Base-by-base conservation (phyloP, 2,113 vertebrate genomes). In the Rhombomys opimus region DNA sequence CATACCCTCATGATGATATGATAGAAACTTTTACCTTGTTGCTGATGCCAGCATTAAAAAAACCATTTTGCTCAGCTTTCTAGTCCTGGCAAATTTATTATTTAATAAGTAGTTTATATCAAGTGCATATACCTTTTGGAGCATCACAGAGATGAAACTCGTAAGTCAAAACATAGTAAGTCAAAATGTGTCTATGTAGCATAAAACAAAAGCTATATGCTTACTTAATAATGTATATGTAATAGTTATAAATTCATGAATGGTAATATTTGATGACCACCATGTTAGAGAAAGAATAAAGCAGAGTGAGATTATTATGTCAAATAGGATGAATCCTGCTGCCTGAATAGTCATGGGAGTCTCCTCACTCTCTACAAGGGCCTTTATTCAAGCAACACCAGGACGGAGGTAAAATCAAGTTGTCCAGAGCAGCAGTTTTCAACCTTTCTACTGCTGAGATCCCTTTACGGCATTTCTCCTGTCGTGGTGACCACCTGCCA, bases 1-100 rank as follows among this genome's bases (percentile, higher is more conserved):
- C 11, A 38, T 14, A 14, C 14, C 12, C 70, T 54, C 32, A 5
- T 27, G 20, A 11, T 14, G 1, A 6, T 4, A 35, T 6, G 1
- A n/a, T 25, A 38, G 7, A 35, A 5, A 30, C 7, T 14, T n/a
- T 3, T n/a, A 30, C 0, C 46, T 63, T 5, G 13, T 9, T 67
- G 4, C 35, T 27, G 7, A 12, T 14, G 11, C 6, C 11, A 67
- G 2, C 0, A 15, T 41, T 50, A 5, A 61, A 38, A 84, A 32
- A 41, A 8, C 4, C 38, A 52, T n/a, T 7, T 10, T 46, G 5
- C 10, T 10, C 1, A 38, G 23, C 11, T 30, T 30, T 22, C 32
- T 22, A 22, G 9, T 27, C 41, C 25, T 23, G 46, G 15, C 2
- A 32, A 61, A 13, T 59, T 82, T 35, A 38, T 61, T 82, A 38